Percentiles rank a stretch among this genome's conserved stretches.
These are phyloP conservation scores for Sarcophaga variegata DNA, from an alignment of 2,888 invertebrate species.

Conservation along the genomic window DNA sequence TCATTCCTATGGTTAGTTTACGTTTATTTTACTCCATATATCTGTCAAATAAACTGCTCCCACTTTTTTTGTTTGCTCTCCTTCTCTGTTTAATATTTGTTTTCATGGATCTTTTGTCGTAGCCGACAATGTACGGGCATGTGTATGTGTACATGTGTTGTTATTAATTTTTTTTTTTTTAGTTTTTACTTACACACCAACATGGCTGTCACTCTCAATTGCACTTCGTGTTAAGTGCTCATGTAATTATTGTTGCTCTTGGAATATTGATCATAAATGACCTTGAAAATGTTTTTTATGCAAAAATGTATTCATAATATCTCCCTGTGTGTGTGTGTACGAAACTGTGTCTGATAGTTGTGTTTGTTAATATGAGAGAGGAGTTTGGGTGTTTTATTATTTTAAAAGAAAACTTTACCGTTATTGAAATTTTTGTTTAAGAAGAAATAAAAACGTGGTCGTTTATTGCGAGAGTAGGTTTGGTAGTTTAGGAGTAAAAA, in stretches of 20 bases:
- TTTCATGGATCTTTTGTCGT: background rate
- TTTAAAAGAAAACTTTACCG: conserved; percentile 14
- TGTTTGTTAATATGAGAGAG: background rate
- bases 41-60: conserved; percentile 57
- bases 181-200: no score
- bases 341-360: background rate
- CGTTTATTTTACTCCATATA: conserved; percentile 39
- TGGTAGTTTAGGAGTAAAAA: background rate
- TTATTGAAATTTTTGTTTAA: conserved; percentile 7
- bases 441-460: background rate
- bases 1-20: conserved; percentile 49
- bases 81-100: background rate
- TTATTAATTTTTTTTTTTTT: background rate
- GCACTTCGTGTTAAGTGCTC: conserved; percentile 35
- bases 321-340: background rate
- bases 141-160: background rate
- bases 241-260: conserved; percentile 44
- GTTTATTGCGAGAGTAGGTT: background rate
- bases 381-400: conserved; percentile 21
- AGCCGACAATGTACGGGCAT: background rate
- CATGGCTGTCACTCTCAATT: conserved; percentile 47
- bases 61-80: conserved; percentile 26
- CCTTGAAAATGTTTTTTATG: conserved; percentile 62
- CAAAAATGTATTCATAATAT: conserved; percentile 20
- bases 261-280: conserved; percentile 65